These are phyloP conservation scores for Musca vetustissima DNA, from an alignment of 1,140 invertebrate genomes.

Conservation along the genomic window DNA sequence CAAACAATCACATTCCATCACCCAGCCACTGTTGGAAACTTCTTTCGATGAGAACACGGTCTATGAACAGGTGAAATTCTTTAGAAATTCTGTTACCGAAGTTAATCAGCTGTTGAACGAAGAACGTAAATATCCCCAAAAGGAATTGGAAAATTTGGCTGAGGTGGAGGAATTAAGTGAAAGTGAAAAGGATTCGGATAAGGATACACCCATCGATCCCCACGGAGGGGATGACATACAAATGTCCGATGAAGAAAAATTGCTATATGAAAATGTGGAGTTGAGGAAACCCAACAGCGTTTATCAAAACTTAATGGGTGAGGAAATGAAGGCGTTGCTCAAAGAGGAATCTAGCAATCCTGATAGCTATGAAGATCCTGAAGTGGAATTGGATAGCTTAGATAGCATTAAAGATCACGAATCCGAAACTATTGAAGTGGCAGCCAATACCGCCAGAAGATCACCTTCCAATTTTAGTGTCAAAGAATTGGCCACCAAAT, in stretches of 20 bases:
- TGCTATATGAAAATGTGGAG: constrained; percentile 54
- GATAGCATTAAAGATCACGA: constrained; percentile 53
- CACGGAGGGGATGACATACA: neutral
- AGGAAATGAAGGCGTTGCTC: constrained; percentile 42
- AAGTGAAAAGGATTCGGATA: constrained; percentile 38
- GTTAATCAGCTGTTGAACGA: constrained; percentile 65
- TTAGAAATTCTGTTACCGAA: constrained; percentile 71
- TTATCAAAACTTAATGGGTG: constrained; percentile 59
- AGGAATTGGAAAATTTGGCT: constrained; percentile 53
- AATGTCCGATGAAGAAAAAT: constrained; percentile 25
- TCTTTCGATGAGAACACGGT: constrained; percentile 59
- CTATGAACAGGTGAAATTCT: constrained; percentile 75
- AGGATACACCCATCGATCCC: neutral
- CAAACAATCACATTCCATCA: constrained; percentile 20
- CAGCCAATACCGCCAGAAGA: constrained; percentile 33
- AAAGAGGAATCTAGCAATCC: constrained; percentile 20
- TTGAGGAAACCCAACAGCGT: constrained; percentile 55
- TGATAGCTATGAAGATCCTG: constrained; percentile 30
- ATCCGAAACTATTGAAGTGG: constrained; percentile 29
- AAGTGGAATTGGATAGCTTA: constrained; percentile 48
- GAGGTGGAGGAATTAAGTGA: constrained; percentile 32
- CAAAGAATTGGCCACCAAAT: constrained; percentile 61
- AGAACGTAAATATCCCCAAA: constrained; percentile 8
- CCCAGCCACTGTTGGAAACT: constrained; percentile 43
- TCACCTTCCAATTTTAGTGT: constrained; percentile 57